Base-by-base conservation (phyloP, 2,888 invertebrate genomes). In the Venustoraphidia nigricollis region DNA sequence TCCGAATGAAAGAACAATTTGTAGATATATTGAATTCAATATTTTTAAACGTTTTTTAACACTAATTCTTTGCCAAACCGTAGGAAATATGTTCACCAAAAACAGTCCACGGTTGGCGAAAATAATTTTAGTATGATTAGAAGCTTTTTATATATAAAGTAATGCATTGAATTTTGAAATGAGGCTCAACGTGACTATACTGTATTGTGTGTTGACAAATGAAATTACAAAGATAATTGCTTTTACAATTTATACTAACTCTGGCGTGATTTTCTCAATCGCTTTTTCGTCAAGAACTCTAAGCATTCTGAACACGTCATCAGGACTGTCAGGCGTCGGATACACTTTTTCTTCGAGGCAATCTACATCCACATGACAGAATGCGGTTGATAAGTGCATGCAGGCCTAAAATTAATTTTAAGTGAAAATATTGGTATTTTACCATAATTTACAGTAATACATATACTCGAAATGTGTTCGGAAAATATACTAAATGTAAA, bases 301-400 rank as follows among this genome's bases (percentile, higher is more conserved):
- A 1, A 78, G 66, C 58, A 76, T 68, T 43, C 76, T 65, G 50
- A 84, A 75, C 6, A 84, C 67, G 17, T 72, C 67, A 44, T 76
- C 72, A 0, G 82, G 79, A 36, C 72, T 64, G 55, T 77, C 73
- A 10, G 68, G 50, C 0, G 81, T 69, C 0, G 79, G 75, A 61
- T 94, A 93, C 34, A 82, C 68, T 44, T 73, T 74, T 64, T 93
- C 93, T 55, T 88, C 84, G 10, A 92, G 61, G 0, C 76, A 64
- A 0, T 72, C 67, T 52, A 83, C 73, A 56, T 87, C 83, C 59
- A 89, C 87, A 60, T 92, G 88, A 54, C 89, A 86, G 65, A 88
- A 93, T 0, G 91, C 82, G 0, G 93, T 93, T 0, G 91, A 91
- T 0, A 91, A 81, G 64, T 93, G 89, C 3, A 88, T 72, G 54